phyloP scores from a whole-genome alignment of 2,888 invertebrate genomes.

The Pachycephus smyrnensis region DNA sequence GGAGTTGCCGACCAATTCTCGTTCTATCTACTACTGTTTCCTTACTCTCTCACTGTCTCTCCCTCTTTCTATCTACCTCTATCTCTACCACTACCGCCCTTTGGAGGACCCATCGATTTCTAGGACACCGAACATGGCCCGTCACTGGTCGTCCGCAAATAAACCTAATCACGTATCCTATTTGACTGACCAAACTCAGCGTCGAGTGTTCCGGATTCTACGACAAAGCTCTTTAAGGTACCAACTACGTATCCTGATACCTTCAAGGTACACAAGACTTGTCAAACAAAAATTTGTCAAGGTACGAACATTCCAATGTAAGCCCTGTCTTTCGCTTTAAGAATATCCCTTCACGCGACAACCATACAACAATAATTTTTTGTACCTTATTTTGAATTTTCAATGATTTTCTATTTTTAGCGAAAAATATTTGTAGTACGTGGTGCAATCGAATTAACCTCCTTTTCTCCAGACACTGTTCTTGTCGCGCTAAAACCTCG shows the following conservation, averaged over 20 bases:
- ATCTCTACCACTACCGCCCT: not conserved
- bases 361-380: not conserved
- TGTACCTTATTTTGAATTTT: not conserved
- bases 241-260: conserved; percentile 40
- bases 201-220: conserved; percentile 42
- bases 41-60: not conserved
- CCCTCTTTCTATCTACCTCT: not conserved
- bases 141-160: conserved; percentile 51
- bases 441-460: not conserved
- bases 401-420: not conserved
- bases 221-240: not conserved
- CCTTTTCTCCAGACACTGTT: not conserved
- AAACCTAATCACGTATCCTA: conserved; percentile 58
- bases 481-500: not conserved
- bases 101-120: conserved; percentile 50
- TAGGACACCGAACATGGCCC: conserved; percentile 48
- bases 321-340: not conserved
- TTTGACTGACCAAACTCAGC: conserved; percentile 12
- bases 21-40: not conserved
- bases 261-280: conserved; percentile 31
- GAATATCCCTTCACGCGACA: not conserved
- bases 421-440: not conserved
- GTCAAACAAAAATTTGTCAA: not conserved
- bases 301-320: not conserved
- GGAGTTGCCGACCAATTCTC: conserved; percentile 35